Base-by-base conservation (phyloP, 23 tunicate species). In the Ciona savignyi region DNA sequence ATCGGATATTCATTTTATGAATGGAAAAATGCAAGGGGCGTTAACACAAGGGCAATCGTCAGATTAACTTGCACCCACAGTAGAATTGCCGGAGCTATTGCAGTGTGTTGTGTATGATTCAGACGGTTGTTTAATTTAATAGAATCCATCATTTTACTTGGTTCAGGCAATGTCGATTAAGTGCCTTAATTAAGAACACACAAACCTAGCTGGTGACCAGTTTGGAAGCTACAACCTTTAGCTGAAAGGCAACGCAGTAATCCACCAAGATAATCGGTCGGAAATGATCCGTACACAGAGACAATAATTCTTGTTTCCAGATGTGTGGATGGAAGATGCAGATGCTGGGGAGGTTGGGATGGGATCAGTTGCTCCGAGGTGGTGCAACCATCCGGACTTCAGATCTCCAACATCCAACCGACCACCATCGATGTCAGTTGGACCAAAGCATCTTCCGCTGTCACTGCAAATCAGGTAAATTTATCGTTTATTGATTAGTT, bases 271-370 rank as follows among this genome's bases (percentile, higher is more conserved):
- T 49, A 20, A 49, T 49, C 20, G 15, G 20, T 11, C 20, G 15
- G 15, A 49, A 49, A 11, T 2, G 4, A 27, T 23, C 24, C 24
- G 27, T 23, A 61, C 24, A 2, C 24, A 28, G 1, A 3, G 25
- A 23, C 24, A 61, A 2, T 28, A 27, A 2, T 2, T 1, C n/a
- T n/a, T n/a, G n/a, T n/a, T n/a, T n/a, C n/a, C 27, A 72, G 77
- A 2, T 72, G 77, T 51, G 64, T 51, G 4, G 25, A 51, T 25
- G 29, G 48, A 23, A 25, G 22, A 3, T 72, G 77, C 28, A 35
- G 27, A 35, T 72, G 77, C 30, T 33, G 51, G 25, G 77, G 51
- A 26, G 77, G 77, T 1, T 72, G 77, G 77, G 77, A 72, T 27
- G 77, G 77, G 1, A 11, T 51, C 22, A 72, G 51, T 25, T 72